Conservation (phyloP, 2,113 vertebrate species). For the Eudorcas thomsonii region DNA sequence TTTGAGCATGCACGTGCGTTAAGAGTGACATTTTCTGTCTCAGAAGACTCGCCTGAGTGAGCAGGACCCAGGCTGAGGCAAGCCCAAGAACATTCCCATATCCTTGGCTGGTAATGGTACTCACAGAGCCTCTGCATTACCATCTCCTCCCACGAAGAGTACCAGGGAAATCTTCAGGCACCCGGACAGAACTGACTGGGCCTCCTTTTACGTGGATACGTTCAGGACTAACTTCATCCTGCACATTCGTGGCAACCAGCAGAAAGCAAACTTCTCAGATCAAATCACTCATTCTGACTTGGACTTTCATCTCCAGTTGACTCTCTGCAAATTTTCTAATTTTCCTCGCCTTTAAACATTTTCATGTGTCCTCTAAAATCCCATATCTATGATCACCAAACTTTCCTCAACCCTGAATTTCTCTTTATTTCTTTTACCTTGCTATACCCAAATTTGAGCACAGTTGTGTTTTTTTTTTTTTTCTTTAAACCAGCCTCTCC, state of each 20-base stretch:
- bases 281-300: neutral
- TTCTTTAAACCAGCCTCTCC: neutral
- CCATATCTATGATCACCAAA: neutral
- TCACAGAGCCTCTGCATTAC: too few species aligned
- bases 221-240: neutral
- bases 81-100: neutral
- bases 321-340: neutral
- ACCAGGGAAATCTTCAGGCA: neutral
- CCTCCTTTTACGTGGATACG: neutral
- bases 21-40: neutral
- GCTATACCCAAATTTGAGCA: neutral
- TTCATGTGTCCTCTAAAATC: neutral
- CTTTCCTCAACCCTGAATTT: neutral
- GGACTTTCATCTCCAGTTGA: neutral
- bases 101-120: neutral
- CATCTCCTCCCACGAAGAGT: rapidly evolving
- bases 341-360: neutral
- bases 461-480: neutral
- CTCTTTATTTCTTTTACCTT: neutral
- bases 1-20: neutral
- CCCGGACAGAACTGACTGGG: neutral
- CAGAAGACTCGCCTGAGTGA: neutral
- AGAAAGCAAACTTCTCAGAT: neutral
- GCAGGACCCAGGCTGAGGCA: neutral
- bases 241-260: neutral